Evolutionary conservation across 2,113 vertebrate species (phyloP).

Genomic region (Festucalex cinctus): DNA sequence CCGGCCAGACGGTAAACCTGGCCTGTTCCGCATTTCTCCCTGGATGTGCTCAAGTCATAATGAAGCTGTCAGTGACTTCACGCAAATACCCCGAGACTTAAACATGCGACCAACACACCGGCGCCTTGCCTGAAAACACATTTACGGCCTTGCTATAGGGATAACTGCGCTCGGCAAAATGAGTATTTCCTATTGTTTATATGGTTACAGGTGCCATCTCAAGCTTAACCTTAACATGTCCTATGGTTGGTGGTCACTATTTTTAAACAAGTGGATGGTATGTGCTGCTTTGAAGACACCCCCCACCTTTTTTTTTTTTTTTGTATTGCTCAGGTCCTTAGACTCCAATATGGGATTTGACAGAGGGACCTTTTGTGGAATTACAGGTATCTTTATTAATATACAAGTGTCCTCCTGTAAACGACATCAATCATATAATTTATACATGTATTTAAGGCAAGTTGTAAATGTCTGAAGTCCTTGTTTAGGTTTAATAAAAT

Average conservation of each 20-base stretch:
- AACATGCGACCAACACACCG: constrained; percentile 25
- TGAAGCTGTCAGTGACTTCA: constrained; percentile 63
- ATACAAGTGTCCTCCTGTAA: too few relatives aligned
- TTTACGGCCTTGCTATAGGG: constrained; percentile 24
- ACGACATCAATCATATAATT: too few relatives aligned
- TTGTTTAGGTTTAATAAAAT: too few relatives aligned
- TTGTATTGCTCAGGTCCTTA: too few relatives aligned
- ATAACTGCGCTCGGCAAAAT: constrained; percentile 41
- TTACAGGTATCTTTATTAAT: too few relatives aligned
- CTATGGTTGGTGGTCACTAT: constrained; percentile 14
- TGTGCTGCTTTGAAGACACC: too few relatives aligned
- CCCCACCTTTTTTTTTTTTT: too few relatives aligned
- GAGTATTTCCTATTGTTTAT: constrained; percentile 40
- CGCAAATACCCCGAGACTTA: constrained; percentile 47
- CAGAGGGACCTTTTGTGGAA: too few relatives aligned
- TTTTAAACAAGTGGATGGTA: too few relatives aligned
- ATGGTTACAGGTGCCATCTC: constrained; percentile 46
- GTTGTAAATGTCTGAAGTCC: too few relatives aligned
- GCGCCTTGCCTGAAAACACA: constrained; percentile 29
- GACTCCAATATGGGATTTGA: too few relatives aligned
- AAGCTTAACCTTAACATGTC: constrained; percentile 59
- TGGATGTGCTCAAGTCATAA: constrained; percentile 52
- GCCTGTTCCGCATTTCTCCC: constrained; percentile 40
- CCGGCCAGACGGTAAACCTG: constrained; percentile 35
- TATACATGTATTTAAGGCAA: too few relatives aligned